Evolutionary conservation across 2,113 vertebrate species (phyloP).

Genomic region (Pyxicephalus adspersus): DNA sequence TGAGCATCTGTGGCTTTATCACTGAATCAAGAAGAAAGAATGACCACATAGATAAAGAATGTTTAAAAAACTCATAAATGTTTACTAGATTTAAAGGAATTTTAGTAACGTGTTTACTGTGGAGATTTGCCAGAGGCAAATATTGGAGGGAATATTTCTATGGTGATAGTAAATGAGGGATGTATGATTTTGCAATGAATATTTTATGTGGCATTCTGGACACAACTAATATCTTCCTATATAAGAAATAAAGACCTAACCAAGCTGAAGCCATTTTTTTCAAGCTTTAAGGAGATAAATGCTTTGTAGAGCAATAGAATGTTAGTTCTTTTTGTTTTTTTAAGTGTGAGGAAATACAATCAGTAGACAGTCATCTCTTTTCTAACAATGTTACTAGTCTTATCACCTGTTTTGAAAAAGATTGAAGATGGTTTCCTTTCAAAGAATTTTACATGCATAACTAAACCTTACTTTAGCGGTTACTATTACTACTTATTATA

Average conservation of each 20-base stretch:
- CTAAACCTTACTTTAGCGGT: too few species aligned
- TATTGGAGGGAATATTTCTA: conserved; percentile 53
- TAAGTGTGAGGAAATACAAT: conserved; percentile 24
- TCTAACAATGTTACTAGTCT: conserved; percentile 4
- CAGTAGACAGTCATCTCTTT: conserved; percentile 15
- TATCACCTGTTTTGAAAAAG: background rate
- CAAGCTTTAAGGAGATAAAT: conserved; percentile 27
- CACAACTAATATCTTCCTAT: conserved; percentile 53
- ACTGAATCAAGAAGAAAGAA: conserved; percentile 48
- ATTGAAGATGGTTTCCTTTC: too few species aligned
- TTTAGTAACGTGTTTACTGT: conserved; percentile 50
- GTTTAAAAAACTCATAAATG: conserved; percentile 57
- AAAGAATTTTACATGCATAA: too few species aligned
- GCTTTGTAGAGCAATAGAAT: conserved; percentile 41
- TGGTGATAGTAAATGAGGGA: conserved; percentile 53
- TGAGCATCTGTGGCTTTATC: conserved; percentile 51
- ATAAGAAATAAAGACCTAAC: conserved; percentile 52
- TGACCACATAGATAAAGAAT: conserved; percentile 52
- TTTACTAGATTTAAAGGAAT: conserved; percentile 57
- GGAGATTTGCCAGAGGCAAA: conserved; percentile 55
- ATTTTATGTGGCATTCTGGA: conserved; percentile 55
- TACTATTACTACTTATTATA: too few species aligned
- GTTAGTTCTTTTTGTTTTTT: conserved; percentile 8
- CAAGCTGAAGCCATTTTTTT: conserved; percentile 37
- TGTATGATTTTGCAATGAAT: conserved; percentile 56